Evolutionary conservation across 1,140 invertebrate genomes (phyloP), one percentile per base, ranked within the genome.

Genomic region (Daktulosphaira vitifoliae): DNA sequence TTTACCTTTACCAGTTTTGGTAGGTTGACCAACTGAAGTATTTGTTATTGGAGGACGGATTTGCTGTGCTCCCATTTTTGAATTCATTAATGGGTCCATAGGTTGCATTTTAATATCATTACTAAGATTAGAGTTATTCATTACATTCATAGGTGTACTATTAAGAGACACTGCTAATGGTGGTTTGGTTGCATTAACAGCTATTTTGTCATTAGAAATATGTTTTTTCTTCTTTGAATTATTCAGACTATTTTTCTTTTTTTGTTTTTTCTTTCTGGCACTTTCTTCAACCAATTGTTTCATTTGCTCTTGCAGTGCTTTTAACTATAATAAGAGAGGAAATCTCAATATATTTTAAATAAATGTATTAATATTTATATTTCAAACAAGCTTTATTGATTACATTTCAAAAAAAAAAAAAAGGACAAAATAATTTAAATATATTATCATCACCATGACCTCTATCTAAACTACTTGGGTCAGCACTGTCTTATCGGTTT

Each of bases 241-340:
- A 84, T 75, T 65, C 26, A 50, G 59, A 15, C 69, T 87, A 86
- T 90, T 89, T 72, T 86, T 87, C 69, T 85, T 85, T 74, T 88
- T 83, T 71, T 84, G 84, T 71, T 84, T 86, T 76, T 85, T 92
- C 74, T 86, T 90, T 73, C 81, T 87, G 71, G 84, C 81, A 56
- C 75, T 78, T 69, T 91, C 88, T 72, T 92, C 89, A 3, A 91
- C 84, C 16, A 92, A 76, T 71, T 88, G 89, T 44, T 83, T 82
- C 82, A 96, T 94, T 78, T 94, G 90, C 73, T 97, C 92, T 77
- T 96, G 92, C 76, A 97, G 84, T 18, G 84, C 83, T 69, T 88
- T 84, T 23, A 96, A 74, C 80, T 85, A 68, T 4, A 75, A 75
- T 68, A 68, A 23, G n/a, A n/a, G n/a, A n/a, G 62, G 33, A 66